Base-by-base conservation (phyloP, 1,140 invertebrate species). In the Drosophila chauvacae region DNA sequence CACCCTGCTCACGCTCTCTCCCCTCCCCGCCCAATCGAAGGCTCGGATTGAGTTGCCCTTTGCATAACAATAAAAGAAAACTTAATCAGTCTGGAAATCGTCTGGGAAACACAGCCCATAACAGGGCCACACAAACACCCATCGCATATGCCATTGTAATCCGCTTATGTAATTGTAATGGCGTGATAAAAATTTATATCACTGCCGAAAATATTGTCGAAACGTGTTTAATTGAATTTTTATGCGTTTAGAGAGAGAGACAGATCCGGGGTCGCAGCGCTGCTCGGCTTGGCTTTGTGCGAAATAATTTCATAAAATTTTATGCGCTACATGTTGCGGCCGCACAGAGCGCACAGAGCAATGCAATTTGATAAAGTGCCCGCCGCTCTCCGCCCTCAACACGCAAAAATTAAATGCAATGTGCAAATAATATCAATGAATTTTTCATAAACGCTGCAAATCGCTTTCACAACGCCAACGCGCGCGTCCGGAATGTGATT, bases 161-260 rank as follows among this genome's bases (percentile, higher is more conserved):
- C 84, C 73, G 80, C 72, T 88, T 90, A 81, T 84, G 85, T 88
- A 88, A 88, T 88, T 88, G 84, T 88, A 87, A 87, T 84, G 80
- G 66, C 85, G 80, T 81, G 84, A 87, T 88, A 84, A 88, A 88
- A 88, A 87, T 87, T 87, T 74, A 87, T 87, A 83, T 88, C 65
- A 87, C 69, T 88, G 80, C 80, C 80, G 47, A 84, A 87, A 90
- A 90, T 88, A 88, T 90, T 78, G 80, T 75, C 53, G 77, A 84
- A 90, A 88, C 85, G 85, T 88, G 84, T 88, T 88, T 88, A 88
- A 88, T 88, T 88, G 84, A 88, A 90, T 88, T 88, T 90, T 90
- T 90, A 88, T 88, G 85, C 77, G 80, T 77, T 78, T 61, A 76
- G 71, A 58, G 45, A 26, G 26, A 26, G 23, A 2, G 30, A 55